These are phyloP conservation scores for Melieria crassipennis DNA, from an alignment of 2,888 invertebrate genomes.

Conservation along the genomic window DNA sequence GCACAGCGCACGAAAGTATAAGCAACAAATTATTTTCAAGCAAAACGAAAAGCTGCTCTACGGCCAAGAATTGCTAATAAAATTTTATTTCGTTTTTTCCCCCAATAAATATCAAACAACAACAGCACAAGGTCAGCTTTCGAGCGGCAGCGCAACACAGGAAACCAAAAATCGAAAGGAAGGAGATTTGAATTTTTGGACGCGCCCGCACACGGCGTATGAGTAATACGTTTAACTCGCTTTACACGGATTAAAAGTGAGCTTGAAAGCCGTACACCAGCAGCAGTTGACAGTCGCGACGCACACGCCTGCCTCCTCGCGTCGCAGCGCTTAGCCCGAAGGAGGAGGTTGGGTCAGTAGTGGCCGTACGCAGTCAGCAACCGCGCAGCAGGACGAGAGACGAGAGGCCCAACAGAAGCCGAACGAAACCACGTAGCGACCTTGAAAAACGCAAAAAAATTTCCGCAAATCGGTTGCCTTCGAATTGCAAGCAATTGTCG, in stretches of 20 bases:
- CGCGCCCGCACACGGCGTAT: slow-evolving; percentile 20
- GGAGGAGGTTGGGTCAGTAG: slow-evolving; percentile 31
- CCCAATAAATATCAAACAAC: background rate
- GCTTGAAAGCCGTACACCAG: background rate
- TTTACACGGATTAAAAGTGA: background rate
- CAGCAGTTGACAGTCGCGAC: background rate
- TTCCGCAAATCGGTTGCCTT: background rate
- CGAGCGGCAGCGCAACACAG: background rate
- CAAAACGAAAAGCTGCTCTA: background rate
- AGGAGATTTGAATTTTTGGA: background rate
- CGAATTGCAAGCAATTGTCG: slow-evolving; percentile 45
- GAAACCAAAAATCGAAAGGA: background rate
- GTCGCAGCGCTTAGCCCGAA: background rate
- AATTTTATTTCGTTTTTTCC: slow-evolving; percentile 5
- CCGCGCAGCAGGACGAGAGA: background rate
- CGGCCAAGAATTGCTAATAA: background rate
- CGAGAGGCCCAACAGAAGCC: background rate
- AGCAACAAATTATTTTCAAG: slow-evolving; percentile 1
- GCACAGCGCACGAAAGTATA: background rate
- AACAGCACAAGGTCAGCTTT: background rate
- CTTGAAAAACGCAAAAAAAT: background rate
- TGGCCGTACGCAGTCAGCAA: background rate
- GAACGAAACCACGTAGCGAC: background rate
- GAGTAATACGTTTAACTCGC: slow-evolving; percentile 22
- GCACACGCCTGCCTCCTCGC: slow-evolving; percentile 32